A percentile compares a stretch with the other conserved stretches of the same genome.
phyloP scores from a whole-genome alignment of 2,888 invertebrate genomes.

The Rhopalosiphum nymphaeae region DNA sequence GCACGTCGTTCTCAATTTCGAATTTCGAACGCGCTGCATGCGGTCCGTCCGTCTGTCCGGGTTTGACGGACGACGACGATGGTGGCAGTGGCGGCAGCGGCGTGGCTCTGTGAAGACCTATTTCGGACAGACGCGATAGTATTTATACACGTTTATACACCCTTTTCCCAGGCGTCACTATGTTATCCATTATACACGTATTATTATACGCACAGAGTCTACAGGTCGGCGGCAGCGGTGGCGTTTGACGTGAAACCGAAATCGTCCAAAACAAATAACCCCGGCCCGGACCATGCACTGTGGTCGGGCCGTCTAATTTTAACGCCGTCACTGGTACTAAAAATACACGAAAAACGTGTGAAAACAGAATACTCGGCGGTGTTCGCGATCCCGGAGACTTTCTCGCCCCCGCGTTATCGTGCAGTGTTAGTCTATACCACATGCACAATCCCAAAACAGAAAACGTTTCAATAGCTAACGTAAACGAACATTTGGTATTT shows the following conservation, averaged over 20 bases:
- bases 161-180: neutral
- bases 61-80: neutral
- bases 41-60: constrained; percentile 20
- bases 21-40: constrained; percentile 19
- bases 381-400: neutral
- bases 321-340: constrained; percentile 11
- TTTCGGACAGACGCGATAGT: neutral
- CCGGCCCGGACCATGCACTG: neutral
- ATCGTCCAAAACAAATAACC: constrained; percentile 46
- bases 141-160: neutral
- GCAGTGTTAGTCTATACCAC: neutral
- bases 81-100: neutral
- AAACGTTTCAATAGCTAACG: neutral
- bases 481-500: neutral
- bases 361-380: constrained; percentile 15
- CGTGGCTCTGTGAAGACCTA: neutral
- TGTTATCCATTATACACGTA: neutral
- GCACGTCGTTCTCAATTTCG: neutral
- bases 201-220: neutral
- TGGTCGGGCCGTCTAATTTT: constrained; percentile 8
- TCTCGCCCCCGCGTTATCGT: neutral
- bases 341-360: constrained; percentile 53
- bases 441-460: neutral
- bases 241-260: constrained; percentile 24
- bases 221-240: neutral